Percentiles rank a stretch among this genome's conserved stretches.
Evolutionary conservation across 1,140 invertebrate species (phyloP).

Genomic region (Lasioglossum baleicum): DNA sequence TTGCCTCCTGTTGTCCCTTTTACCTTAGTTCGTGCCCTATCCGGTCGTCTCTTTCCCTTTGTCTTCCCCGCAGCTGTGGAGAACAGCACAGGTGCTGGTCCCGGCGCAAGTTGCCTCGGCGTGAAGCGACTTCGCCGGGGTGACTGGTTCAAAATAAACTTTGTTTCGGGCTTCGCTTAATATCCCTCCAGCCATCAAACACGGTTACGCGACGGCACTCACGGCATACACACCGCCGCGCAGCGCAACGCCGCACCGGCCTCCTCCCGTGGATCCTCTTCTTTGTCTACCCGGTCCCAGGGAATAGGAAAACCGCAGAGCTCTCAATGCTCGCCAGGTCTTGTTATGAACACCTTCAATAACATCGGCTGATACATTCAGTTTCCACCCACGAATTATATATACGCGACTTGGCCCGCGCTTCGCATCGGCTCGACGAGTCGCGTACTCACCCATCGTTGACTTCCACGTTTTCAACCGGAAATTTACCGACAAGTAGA

Average conservation of each 20-base stretch:
- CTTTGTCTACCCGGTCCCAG: constrained; percentile 3
- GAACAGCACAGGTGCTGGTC: constrained; percentile 19
- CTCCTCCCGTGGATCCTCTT: background rate
- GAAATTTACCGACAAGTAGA: constrained; percentile 16
- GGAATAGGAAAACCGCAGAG: constrained; percentile 23
- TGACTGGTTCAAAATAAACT: constrained; percentile 67
- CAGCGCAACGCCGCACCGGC: background rate
- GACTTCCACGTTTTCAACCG: background rate
- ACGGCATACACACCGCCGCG: background rate
- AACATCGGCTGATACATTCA: constrained; percentile 10
- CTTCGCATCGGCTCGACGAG: too few relatives aligned
- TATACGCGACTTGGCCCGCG: background rate
- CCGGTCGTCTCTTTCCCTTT: background rate
- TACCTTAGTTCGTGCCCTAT: background rate
- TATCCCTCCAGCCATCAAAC: constrained; percentile 40
- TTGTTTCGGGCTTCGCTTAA: constrained; percentile 55
- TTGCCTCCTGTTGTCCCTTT: constrained; percentile 20
- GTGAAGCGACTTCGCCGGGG: constrained; percentile 35
- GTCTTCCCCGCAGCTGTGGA: background rate
- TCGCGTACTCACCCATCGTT: background rate
- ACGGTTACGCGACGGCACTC: constrained; percentile 1
- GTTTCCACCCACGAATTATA: constrained; percentile 4
- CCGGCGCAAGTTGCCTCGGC: constrained; percentile 17
- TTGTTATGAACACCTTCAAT: constrained; percentile 40
- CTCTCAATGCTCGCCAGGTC: background rate